phyloP scores from a whole-genome alignment of 2,797 vertebrate genomes.

The Furcifer pardalis region DNA sequence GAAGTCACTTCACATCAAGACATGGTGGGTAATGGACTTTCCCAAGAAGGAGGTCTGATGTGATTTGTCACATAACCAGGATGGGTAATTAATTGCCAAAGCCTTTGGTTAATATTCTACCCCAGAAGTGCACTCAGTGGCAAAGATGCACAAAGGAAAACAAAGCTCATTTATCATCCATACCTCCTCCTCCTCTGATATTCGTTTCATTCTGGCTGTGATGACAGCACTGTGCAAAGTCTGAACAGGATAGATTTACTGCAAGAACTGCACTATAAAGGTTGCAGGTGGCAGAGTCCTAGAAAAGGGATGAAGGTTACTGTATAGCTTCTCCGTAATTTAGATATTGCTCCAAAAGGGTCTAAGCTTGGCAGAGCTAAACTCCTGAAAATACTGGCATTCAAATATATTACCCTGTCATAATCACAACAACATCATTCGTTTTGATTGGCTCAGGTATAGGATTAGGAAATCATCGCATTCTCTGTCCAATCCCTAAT shows the following conservation, averaged over 20 bases:
- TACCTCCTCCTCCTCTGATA: not conserved
- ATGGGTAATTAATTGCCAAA: slow-evolving; percentile 74
- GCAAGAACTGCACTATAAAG: not conserved
- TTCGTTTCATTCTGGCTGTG: not conserved
- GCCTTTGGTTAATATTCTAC: slow-evolving; percentile 71
- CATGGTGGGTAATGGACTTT: slow-evolving; percentile 60
- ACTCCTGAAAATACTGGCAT: not conserved
- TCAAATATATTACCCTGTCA: not conserved
- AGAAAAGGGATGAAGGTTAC: too few relatives aligned
- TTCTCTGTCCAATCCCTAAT: not conserved
- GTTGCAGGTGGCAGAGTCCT: not conserved
- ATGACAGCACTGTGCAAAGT: not conserved
- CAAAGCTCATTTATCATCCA: slow-evolving; percentile 41
- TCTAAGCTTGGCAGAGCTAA: not conserved
- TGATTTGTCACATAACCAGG: slow-evolving; percentile 67
- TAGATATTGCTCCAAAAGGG: not conserved
- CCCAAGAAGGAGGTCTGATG: slow-evolving; percentile 49
- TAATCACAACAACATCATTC: not conserved
- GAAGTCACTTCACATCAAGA: slow-evolving; percentile 55
- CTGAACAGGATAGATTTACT: not conserved
- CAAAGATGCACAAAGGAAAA: slow-evolving; percentile 60
- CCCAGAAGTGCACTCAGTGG: slow-evolving; percentile 72
- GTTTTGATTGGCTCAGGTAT: not conserved
- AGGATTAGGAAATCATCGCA: too few relatives aligned
- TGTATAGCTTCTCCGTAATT: too few relatives aligned